Percentiles rank a stretch among this genome's conserved stretches.
Conservation (phyloP, 1,140 invertebrate species). For the Bombus polaris region DNA sequence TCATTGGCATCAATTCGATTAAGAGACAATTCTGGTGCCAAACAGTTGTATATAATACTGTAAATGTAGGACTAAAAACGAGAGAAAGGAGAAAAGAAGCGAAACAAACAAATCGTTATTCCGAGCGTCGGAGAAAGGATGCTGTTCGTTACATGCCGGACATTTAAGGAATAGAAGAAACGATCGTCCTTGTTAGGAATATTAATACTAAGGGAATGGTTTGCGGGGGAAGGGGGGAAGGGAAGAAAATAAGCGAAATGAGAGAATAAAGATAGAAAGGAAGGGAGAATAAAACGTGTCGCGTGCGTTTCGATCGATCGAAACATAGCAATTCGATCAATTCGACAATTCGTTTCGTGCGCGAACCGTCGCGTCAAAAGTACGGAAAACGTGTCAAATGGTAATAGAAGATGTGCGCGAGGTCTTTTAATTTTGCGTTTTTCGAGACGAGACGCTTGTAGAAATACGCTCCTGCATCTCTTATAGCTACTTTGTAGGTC, state of each 20-base stretch:
- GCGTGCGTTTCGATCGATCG: slow-evolving; percentile 23
- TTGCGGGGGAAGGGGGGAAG: fast-evolving
- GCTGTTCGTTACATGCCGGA: slow-evolving; percentile 13
- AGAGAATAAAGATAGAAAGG: background rate
- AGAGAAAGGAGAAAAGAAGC: slow-evolving; percentile 4
- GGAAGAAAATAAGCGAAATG: background rate
- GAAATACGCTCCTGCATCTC: slow-evolving; percentile 6
- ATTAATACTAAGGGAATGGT: too few relatives aligned
- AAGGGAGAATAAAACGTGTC: background rate
- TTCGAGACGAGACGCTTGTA: slow-evolving; percentile 25
- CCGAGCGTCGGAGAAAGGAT: background rate
- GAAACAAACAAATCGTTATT: slow-evolving; percentile 60
- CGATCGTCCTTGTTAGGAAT: slow-evolving; percentile 4
- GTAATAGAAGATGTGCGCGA: background rate
- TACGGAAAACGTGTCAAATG: slow-evolving; percentile 13
- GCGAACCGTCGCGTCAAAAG: background rate
- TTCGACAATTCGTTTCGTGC: background rate
- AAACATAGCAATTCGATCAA: background rate
- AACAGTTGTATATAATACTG: slow-evolving; percentile 81
- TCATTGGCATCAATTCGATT: slow-evolving; percentile 59
- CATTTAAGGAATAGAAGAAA: background rate
- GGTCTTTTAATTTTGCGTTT: slow-evolving; percentile 15
- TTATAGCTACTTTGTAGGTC: slow-evolving; percentile 15
- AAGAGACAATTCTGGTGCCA: slow-evolving; percentile 78
- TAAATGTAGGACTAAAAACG: slow-evolving; percentile 73